These are phyloP conservation scores for Eurois occulta DNA, from an alignment of 2,888 invertebrate genomes.

Conservation along the genomic window DNA sequence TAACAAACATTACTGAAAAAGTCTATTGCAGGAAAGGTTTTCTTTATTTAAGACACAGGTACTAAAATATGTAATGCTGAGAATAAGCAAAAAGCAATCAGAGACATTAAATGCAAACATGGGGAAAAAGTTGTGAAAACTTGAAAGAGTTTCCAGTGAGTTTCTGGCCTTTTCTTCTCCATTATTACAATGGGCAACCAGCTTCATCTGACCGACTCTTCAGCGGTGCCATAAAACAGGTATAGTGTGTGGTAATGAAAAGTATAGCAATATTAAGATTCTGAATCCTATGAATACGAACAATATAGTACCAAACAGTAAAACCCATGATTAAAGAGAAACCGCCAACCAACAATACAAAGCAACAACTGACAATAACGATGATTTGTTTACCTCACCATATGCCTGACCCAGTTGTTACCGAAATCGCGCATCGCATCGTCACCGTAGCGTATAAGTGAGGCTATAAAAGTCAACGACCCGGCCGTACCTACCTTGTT, in stretches of 20 bases:
- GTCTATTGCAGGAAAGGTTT: not conserved
- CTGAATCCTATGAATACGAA: not conserved
- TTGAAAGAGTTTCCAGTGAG: not conserved
- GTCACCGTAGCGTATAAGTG: conserved; percentile 69
- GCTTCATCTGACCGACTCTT: too few relatives aligned
- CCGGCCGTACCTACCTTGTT: conserved; percentile 74
- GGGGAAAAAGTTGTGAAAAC: not conserved
- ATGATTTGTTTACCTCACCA: conserved; percentile 42
- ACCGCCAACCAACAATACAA: conserved; percentile 18
- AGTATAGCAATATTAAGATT: not conserved
- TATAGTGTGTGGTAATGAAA: not conserved
- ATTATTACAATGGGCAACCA: too few relatives aligned
- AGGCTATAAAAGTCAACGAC: conserved; percentile 73
- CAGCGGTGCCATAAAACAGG: not conserved
- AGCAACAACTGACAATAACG: conserved; percentile 18
- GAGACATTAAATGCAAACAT: not conserved
- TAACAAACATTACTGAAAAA: not conserved
- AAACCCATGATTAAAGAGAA: conserved; percentile 23
- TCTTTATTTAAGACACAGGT: too few relatives aligned
- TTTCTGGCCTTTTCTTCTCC: too few relatives aligned
- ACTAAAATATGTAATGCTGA: not conserved
- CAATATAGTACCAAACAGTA: not conserved
- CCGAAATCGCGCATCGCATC: conserved; percentile 50
- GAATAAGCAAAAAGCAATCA: not conserved
- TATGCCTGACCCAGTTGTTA: conserved; percentile 48